phyloP scores from a whole-genome alignment of 2,797 vertebrate genomes.

The Corythornis leucogaster region DNA sequence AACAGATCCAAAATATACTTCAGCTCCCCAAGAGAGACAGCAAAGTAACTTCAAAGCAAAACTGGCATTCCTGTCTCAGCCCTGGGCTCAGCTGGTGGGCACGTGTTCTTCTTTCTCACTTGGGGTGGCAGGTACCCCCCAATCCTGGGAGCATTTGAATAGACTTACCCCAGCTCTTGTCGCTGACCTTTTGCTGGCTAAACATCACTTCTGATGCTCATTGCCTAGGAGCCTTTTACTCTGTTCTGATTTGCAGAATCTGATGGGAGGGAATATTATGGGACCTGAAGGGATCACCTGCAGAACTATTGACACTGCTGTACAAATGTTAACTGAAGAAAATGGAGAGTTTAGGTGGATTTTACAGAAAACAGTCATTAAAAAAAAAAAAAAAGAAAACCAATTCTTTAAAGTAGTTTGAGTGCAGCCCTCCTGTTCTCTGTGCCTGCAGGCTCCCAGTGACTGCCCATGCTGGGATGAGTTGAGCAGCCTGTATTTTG shows the following conservation, averaged over 20 bases:
- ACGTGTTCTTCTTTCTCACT: neutral
- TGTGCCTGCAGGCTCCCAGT: neutral
- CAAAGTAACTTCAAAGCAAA: neutral
- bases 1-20: neutral
- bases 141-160: neutral
- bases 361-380: neutral
- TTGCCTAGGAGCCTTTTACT: neutral
- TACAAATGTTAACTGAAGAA: neutral
- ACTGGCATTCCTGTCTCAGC: neutral
- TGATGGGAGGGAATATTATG: neutral
- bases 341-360: neutral
- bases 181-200: neutral
- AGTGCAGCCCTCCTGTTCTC: neutral
- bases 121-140: neutral
- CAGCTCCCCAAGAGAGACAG: neutral
- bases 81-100: neutral
- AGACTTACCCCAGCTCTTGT: accelerated
- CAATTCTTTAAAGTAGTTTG: neutral
- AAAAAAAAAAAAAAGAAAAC: neutral
- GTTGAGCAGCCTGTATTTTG: neutral
- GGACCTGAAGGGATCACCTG: neutral
- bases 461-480: neutral
- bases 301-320: accelerated
- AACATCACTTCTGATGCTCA: accelerated
- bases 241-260: neutral